Percentiles rank a stretch among this genome's conserved stretches.
These are phyloP conservation scores for Odontomachus brunneus DNA, from an alignment of 1,140 invertebrate genomes.

Conservation along the genomic window DNA sequence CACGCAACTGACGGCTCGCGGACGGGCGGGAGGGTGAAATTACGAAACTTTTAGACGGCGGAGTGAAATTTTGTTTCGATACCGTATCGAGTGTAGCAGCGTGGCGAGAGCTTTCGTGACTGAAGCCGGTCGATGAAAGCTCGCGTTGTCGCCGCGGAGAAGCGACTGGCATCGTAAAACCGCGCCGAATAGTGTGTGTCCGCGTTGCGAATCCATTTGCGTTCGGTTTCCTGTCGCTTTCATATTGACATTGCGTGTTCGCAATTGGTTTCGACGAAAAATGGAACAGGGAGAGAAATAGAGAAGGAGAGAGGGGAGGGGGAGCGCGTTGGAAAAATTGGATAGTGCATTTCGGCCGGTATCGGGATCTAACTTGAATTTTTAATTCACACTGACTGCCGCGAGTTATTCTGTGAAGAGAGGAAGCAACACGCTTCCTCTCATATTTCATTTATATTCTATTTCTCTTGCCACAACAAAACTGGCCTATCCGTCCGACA, in stretches of 20 bases:
- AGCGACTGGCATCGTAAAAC: conserved; percentile 40
- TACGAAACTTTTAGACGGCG: not conserved
- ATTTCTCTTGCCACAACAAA: not conserved
- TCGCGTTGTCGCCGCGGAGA: not conserved
- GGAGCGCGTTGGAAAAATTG: conserved; percentile 10
- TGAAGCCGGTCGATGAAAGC: conserved; percentile 13
- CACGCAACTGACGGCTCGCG: not conserved
- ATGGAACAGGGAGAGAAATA: not conserved
- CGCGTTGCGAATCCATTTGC: conserved; percentile 32
- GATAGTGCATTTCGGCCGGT: not conserved
- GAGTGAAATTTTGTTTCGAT: conserved; percentile 6
- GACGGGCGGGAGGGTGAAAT: not conserved
- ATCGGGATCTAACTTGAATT: not conserved
- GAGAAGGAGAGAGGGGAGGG: not conserved
- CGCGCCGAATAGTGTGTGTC: conserved; percentile 5
- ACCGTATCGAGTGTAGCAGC: not conserved
- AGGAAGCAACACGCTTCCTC: not conserved
- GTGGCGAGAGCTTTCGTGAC: conserved; percentile 1
- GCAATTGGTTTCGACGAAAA: conserved; percentile 24
- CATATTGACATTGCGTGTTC: conserved; percentile 39
- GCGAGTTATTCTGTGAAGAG: not conserved
- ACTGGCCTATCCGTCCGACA: not conserved
- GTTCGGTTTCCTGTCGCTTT: conserved; percentile 33
- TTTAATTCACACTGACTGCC: not conserved
- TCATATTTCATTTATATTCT: not conserved